Evolutionary conservation across 2,888 invertebrate species (phyloP), one percentile per base, ranked within the genome.

Genomic region (Drosophila kanekoi): DNA sequence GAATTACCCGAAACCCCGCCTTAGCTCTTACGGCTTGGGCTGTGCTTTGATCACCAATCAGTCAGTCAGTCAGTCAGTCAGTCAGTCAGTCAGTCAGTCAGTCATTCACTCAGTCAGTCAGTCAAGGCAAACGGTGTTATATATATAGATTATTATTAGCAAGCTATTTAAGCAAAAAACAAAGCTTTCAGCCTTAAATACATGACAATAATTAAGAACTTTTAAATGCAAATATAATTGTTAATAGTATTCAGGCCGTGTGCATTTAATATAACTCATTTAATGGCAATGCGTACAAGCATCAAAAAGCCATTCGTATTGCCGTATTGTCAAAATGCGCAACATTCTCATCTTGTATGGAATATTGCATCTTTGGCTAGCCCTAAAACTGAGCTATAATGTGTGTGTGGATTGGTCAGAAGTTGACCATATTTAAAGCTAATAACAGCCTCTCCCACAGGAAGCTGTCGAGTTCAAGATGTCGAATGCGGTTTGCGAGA

Each of bases 401-500:
- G 28, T 28, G 28, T 28, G 28, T 38, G 37, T 38, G 4, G 8
- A 10, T 20, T 43, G 6, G 11, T 18, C 4, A 13, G 5, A 11
- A 13, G 4, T 6, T 20, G 13, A 0, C 13, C 13, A 43, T 13
- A 35, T 48, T 13, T 20, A 18, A 37, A 38, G 11, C 11, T 16
- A 23, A 20, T 47, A 14, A 2, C 37, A 28, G 28, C 11, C 4
- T 23, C 20, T 13, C 13, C 4, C 3, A 1, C n/a, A 79, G 81
- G 49, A 62, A 4, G 62, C 74, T 0, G 6, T 54, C 1, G 14
- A 56, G 4, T 57, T 81, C 0, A 80, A 79, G 37, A 16, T 76
- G 4, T 69, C 74, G 6, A 82, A 83, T 45, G 41, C 53, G 2
- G 40, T 49, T 0, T 83, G 81, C 37, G 56, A 47, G 4, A 69